Base-by-base conservation (phyloP, 2,888 invertebrate species). In the Ornithoptera priamus region DNA sequence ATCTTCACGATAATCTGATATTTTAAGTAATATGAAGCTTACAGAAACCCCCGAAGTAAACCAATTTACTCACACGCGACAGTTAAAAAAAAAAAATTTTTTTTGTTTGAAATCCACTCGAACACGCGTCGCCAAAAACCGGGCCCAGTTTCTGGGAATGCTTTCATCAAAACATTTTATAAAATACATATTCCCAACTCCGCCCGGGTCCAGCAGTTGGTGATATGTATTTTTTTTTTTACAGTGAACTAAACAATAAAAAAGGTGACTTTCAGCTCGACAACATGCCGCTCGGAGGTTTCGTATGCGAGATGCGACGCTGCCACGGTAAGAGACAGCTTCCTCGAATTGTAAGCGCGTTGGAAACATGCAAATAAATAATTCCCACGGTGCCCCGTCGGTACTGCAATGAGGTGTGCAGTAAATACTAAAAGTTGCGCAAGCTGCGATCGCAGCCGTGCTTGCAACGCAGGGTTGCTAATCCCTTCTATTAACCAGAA, bases 281-380 rank as follows among this genome's bases (percentile, higher is more conserved):
- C 62, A 65, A 50, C 30, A 22, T 36, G 18, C 10, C n/a, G 62
- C 39, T 20, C 30, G 30, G 39, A 24, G 59, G 50, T 50, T 67
- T 70, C 53, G 70, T 56, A 70, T 70, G 65, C 70, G 62, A 67
- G 59, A 59, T 65, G 56, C 59, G 59, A 61, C 64, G 46, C 22
- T 36, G 66, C 56, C 62, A 67, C 58, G 56, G 58, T 60, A 61
- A 36, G 50, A 70, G 70, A 64, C 70, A 70, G 67, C 67, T 70
- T 70, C 70, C 64, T 30, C 70, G 70, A 64, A 70, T 60, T 67
- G 70, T 70, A 59, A 64, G 67, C 70, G 42, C 30, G 67, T 64
- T 70, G 70, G 70, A 70, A 70, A 70, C 60, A 70, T 70, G 70
- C 70, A 70, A 70, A 70, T 70, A 70, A 70, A 70, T 70, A 70